Base-by-base conservation (phyloP, 1,140 invertebrate genomes). In the Atta cephalotes region DNA sequence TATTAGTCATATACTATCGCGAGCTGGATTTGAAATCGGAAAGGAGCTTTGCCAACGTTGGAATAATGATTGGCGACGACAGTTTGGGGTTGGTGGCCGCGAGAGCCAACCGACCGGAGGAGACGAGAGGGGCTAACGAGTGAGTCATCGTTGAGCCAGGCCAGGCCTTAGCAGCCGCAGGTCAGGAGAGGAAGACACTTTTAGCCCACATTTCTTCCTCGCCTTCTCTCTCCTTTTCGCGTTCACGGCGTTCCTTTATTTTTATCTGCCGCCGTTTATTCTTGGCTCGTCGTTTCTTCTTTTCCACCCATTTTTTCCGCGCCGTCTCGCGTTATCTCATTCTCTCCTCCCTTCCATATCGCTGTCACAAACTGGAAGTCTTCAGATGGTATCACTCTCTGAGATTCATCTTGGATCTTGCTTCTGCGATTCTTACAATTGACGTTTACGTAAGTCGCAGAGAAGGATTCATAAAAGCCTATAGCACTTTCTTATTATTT, bases 201-300 rank as follows among this genome's bases (percentile, higher is more conserved):
- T 94, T 94, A 94, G 93, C 92, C 92, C 91, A 92, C 89, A 93
- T 94, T 94, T 93, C 92, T 94, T 90, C 88, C 89, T 86, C 81
- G 74, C 85, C 85, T 66, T 81, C 74, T 71, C 63, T 87, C 53
- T 70, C 16, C 63, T 62, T 39, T 71, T 72, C 35, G 53, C 78
- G 53, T 58, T n/a, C 25, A 21, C 2, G 53, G 35, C 21, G 77
- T 85, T 91, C 49, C 85, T 91, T 91, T 91, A 89, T 91, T 91
- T 91, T 91, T 91, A 91, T 86, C 68, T 65, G 53, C 65, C 63
- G 18, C 66, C 86, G 80, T 90, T 87, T 90, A 90, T 90, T 90
- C 89, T 77, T 81, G 86, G 74, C 60, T 39, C 21, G 66, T 1
- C 74, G 81, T 60, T 68, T 70, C 58, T 85, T 62, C 62, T 66